Evolutionary conservation across 2,888 invertebrate species (phyloP).

Genomic region (Caenorhabditis doughertyi): DNA sequence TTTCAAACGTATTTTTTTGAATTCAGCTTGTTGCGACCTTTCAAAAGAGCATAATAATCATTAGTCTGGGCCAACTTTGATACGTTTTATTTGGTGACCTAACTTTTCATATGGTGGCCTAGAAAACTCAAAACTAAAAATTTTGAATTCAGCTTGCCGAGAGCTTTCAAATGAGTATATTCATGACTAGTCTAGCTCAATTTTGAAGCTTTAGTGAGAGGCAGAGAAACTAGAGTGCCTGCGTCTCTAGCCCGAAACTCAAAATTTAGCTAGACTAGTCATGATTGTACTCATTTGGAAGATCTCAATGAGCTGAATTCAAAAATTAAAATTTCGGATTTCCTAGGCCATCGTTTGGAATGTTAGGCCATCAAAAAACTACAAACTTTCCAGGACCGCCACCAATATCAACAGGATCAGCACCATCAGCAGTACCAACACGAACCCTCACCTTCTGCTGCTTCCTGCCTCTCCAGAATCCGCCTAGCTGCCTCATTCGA

Average conservation of each 20-base stretch:
- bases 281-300: no score
- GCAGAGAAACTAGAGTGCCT: neutral
- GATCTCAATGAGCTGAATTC: no score
- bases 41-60: no score
- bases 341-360: neutral
- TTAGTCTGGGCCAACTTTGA: no score
- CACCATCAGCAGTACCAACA: neutral
- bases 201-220: neutral
- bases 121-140: neutral
- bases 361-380: neutral
- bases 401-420: no score
- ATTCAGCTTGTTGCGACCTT: no score
- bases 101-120: neutral
- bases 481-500: constrained; percentile 64
- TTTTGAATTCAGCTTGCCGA: constrained; percentile 1
- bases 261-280: neutral
- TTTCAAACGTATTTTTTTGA: no score
- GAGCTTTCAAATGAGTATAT: constrained; percentile 14
- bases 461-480: constrained; percentile 59
- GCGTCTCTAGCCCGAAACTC: neutral
- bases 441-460: constrained; percentile 5
- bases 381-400: constrained; percentile 42
- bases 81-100: neutral
- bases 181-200: neutral
- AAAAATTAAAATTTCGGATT: neutral